phyloP scores from a whole-genome alignment of 2,797 vertebrate species.

The Enteromius thamalakanensis region DNA sequence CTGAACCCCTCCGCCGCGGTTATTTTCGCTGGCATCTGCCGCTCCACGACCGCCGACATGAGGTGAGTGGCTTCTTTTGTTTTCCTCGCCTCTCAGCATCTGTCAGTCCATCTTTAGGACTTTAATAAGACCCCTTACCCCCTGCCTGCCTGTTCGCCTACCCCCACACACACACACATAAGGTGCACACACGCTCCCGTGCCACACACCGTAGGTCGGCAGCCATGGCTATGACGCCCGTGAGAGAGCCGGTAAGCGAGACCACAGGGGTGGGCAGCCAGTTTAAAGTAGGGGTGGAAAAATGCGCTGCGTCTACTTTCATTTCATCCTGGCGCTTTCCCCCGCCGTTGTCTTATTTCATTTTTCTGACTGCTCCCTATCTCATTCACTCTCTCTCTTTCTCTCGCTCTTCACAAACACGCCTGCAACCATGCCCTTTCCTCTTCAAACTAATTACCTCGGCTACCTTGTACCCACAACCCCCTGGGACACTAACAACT shows the following conservation, averaged over 20 bases:
- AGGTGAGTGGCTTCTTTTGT: constrained; percentile 63
- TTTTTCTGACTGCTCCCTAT: constrained; percentile 47
- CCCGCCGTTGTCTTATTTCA: constrained; percentile 42
- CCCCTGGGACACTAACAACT: constrained; percentile 81
- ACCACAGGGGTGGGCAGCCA: constrained; percentile 42
- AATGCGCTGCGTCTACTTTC: constrained; percentile 57
- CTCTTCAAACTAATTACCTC: constrained; percentile 87
- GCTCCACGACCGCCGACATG: constrained; percentile 54
- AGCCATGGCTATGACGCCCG: background rate
- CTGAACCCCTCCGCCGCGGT: constrained; percentile 62
- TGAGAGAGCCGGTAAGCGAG: constrained; percentile 16
- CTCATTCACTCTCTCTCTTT: constrained; percentile 48
- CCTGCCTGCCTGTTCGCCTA: constrained; percentile 47
- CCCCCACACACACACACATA: constrained; percentile 33
- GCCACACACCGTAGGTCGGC: constrained; percentile 13
- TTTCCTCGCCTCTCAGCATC: constrained; percentile 62
- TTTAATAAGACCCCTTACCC: constrained; percentile 64
- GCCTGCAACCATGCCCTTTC: constrained; percentile 84
- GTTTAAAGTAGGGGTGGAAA: constrained; percentile 53
- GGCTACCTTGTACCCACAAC: constrained; percentile 80
- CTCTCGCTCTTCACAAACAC: constrained; percentile 75
- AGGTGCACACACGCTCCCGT: constrained; percentile 26
- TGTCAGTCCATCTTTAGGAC: constrained; percentile 67
- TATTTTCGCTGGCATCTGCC: constrained; percentile 64
- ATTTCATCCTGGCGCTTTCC: constrained; percentile 21